Conservation (phyloP, 2,797 vertebrate species). For the Microctenopoma lineatum region DNA sequence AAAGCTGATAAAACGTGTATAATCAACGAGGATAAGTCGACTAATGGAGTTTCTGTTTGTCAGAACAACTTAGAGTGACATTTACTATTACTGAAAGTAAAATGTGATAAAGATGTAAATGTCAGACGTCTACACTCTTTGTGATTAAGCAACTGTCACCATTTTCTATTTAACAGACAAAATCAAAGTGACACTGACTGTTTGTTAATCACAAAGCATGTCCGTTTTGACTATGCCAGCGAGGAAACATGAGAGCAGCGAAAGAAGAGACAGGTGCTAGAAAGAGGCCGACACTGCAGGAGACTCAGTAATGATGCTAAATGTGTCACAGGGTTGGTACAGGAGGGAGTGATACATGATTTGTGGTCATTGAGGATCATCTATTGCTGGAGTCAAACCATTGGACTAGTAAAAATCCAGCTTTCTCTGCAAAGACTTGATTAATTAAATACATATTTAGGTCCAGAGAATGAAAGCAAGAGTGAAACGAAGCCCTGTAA, state of each 20-base stretch:
- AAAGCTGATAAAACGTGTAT: not conserved
- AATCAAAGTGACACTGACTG: slow-evolving; percentile 26
- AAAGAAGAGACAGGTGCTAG: slow-evolving; percentile 17
- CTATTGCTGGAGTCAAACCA: not conserved
- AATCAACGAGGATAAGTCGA: not conserved
- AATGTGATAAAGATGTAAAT: slow-evolving; percentile 25
- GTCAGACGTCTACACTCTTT: slow-evolving; percentile 3
- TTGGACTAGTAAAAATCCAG: not conserved
- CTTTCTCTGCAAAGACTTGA: slow-evolving; percentile 5
- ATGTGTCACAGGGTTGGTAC: not conserved
- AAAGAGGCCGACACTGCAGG: not conserved
- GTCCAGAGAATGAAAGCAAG: slow-evolving; percentile 1
- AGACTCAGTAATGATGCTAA: slow-evolving; percentile 6
- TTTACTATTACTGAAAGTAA: slow-evolving; percentile 28
- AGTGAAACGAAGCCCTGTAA: not conserved
- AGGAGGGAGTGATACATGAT: not conserved
- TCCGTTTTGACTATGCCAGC: slow-evolving; percentile 31
- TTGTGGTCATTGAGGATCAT: not conserved
- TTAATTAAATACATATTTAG: slow-evolving; percentile 11
- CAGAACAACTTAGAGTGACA: slow-evolving; percentile 12
- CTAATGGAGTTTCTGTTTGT: not conserved
- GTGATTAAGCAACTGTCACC: slow-evolving; percentile 15
- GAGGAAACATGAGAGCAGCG: slow-evolving; percentile 25
- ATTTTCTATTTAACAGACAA: slow-evolving; percentile 10
- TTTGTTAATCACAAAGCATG: slow-evolving; percentile 37